Base-by-base conservation (phyloP, 2,113 vertebrate genomes). In the Dunckerocampus dactyliophorus region DNA sequence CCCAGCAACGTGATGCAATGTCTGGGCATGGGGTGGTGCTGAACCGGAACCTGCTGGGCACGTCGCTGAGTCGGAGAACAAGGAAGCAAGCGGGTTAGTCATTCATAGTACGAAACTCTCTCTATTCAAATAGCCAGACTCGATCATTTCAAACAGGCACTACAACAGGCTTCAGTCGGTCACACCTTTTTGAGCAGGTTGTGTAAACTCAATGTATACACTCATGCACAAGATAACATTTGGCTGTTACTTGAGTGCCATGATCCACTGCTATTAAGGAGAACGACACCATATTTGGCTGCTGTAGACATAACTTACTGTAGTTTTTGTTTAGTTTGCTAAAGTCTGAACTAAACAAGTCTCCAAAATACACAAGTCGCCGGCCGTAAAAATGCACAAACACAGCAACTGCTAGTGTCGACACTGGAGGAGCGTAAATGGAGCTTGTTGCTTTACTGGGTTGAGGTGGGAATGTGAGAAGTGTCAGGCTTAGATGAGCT, bases 371-470 rank as follows among this genome's bases (percentile, higher is more conserved):
- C 74, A 83, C 70, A 81, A 72, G 67, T 72, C 74, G 50, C 69
- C 7, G 62, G 47, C 43, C 67, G 63, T 80, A 79, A 86, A 90
- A 88, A 90, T 84, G 84, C 64, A 86, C 87, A 82, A 88, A 84
- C 82, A 82, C 87, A 89, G 88, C 86, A 87, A 86, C 82, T 85
- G 75, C 72, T 69, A 37, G 69, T 80, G 73, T 19, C 55, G 80
- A 87, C 82, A 82, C 74, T 72, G 79, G 77, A 68, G 65, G 69
- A 73, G 79, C 20, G 88, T 88, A 91, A 92, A 82, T 77, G 62
- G 82, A 90, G 76, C 83, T 77, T 69, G 82, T 80, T 85, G 75
- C 89, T 89, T 90, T 87, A 85, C 87, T 87, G 82, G 84, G 82
- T 43, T 54, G 70, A 83, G 69, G 80, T 85, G 83, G 83, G 85